Evolutionary conservation across 2,888 invertebrate species (phyloP).

Genomic region (Agonopterix arenella): DNA sequence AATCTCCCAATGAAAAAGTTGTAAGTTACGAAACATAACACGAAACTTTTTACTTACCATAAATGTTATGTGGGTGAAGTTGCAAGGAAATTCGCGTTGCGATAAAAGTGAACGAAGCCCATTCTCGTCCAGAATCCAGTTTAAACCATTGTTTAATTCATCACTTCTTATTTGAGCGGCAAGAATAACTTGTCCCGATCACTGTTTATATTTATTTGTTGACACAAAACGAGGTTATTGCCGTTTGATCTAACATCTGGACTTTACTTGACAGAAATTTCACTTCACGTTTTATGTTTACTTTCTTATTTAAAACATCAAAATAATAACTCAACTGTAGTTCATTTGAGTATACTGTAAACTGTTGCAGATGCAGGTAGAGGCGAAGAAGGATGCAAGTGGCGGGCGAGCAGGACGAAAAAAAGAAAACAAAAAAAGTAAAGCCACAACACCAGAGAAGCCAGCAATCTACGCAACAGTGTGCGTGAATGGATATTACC

Average conservation of each 20-base stretch:
- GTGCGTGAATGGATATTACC: constrained; percentile 55
- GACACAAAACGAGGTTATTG: constrained; percentile 66
- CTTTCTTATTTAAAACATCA: not conserved
- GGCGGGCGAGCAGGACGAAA: constrained; percentile 21
- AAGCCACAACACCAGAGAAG: constrained; percentile 28
- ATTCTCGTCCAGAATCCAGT: constrained; percentile 63
- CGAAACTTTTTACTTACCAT: constrained; percentile 71
- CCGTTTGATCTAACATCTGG: constrained; percentile 58
- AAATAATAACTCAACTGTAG: constrained; percentile 1
- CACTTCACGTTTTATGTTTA: constrained; percentile 36
- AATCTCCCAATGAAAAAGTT: constrained; percentile 30
- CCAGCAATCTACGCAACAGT: constrained; percentile 48
- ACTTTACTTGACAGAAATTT: constrained; percentile 50
- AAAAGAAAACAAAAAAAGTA: constrained; percentile 51
- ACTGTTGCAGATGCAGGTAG: not conserved
- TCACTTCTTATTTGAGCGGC: constrained; percentile 48
- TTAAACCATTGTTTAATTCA: constrained; percentile 65
- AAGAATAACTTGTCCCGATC: constrained; percentile 52
- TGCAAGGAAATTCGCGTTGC: constrained; percentile 51
- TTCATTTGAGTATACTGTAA: not conserved
- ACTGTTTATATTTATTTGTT: constrained; percentile 69
- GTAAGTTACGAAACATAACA: constrained; percentile 63
- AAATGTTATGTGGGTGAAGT: constrained; percentile 70
- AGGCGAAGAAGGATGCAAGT: constrained; percentile 7
- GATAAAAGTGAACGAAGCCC: constrained; percentile 46